Conservation (phyloP, 2,113 vertebrate genomes). For the Origma solitaria region DNA sequence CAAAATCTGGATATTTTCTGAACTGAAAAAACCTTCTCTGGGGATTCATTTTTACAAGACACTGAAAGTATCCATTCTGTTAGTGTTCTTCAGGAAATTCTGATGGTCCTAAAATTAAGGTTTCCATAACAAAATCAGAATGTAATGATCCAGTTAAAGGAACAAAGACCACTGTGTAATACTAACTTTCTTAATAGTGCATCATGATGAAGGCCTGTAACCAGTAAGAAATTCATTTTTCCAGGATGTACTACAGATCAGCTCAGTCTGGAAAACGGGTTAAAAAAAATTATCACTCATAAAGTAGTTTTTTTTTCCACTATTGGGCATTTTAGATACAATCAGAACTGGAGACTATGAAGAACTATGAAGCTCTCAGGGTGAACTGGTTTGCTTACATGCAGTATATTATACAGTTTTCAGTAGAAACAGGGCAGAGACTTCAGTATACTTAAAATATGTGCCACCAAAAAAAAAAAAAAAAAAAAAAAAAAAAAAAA, state of each 20-base stretch:
- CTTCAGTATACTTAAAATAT: background rate
- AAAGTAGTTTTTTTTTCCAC: background rate
- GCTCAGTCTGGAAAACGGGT: background rate
- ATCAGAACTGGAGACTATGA: background rate
- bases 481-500: background rate
- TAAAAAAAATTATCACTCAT: background rate
- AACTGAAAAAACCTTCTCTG: background rate
- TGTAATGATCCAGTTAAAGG: constrained; percentile 15
- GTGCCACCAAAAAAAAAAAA: background rate
- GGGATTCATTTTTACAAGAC: background rate
- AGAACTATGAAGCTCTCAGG: background rate
- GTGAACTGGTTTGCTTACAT: background rate
- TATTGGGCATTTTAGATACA: background rate
- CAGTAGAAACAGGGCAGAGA: background rate
- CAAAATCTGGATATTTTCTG: constrained; percentile 29
- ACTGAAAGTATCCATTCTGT: background rate
- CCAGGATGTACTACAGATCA: background rate
- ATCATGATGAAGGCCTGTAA: background rate
- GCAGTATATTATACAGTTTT: background rate
- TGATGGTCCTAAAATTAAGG: constrained; percentile 5
- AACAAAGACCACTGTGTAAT: background rate
- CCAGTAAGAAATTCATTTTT: background rate
- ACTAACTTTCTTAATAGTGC: background rate
- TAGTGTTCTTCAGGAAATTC: background rate
- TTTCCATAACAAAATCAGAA: constrained; percentile 13